Evolutionary conservation across 2,113 vertebrate genomes (phyloP), one percentile per base, ranked within the genome.

Genomic region (Atractosteus spatula): DNA sequence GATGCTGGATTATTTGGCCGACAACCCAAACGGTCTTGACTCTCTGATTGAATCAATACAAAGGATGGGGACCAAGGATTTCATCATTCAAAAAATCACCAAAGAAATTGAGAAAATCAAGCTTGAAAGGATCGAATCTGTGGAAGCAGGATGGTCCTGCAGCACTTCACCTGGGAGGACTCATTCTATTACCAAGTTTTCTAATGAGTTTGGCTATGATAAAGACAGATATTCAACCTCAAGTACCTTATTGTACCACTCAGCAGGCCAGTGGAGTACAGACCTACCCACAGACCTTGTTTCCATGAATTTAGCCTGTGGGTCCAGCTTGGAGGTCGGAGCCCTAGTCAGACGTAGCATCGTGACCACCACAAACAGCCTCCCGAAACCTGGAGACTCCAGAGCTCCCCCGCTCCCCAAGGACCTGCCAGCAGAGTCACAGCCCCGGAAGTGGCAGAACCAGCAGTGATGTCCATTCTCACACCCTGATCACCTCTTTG

Each of bases 11-110:
- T 92, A 93, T 56, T 86, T 94, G 76, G 90, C 91, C 69, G 93
- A 94, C 86, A 92, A 94, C 71, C 93, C 92, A n/a, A 94, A 86
- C 78, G 92, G 92, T 78, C 87, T 94, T 0, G 92, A 94, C 77
- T 82, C 84, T 43, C 76, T 94, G 16, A 56, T 94, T 75, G 91
- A 92, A 68, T 94, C 92, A 74, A 93, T 94, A 69, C 80, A 87
- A 29, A 75, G 87, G 69, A 90, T 92, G 76, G 89, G 86, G 77
- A 94, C 91, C 45, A 91, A 93, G 73, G 92, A 88, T 75, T 94
- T 94, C 68, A 83, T 94, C 2, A 89, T 93, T 70, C 71, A 91
- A 63, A 94, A 91, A 78, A 93, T 94, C 78, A 93, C 89, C 45
- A 92, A 93, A 47, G 91, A 93, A 56, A 89, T 94, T 2, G 80